Base-by-base conservation (phyloP, 2,888 invertebrate genomes). In the Tetragnatha montana region DNA sequence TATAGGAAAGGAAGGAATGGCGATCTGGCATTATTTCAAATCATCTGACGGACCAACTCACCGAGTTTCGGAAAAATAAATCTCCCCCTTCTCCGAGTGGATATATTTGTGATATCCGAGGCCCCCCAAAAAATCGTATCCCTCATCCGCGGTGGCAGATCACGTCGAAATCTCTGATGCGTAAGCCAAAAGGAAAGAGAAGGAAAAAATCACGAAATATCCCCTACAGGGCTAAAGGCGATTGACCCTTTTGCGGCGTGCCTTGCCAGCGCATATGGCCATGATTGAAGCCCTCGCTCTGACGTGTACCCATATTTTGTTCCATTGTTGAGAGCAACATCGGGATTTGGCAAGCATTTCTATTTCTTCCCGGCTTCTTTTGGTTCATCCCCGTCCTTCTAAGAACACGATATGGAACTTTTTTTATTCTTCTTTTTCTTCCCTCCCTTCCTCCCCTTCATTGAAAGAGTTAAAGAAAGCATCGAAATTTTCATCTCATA, bases 401-500 rank as follows among this genome's bases (percentile, higher is more conserved):
- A 78, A 89, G 81, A 89, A 89, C 85, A 89, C 89, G 89, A 89
- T 89, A 89, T 71, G 70, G 81, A 76, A 21, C 19, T 35, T 35
- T 51, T 80, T 74, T 84, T 84, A n/a, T n/a, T n/a, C n/a, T 81
- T 35, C 17, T n/a, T 22, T 12, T 10, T 14, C n/a, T 76, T 74
- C 69, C 8, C 7, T 22, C 68, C 21, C n/a, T 49, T 49, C 19
- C 76, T 49, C 60, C 68, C 68, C 80, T 81, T 69, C 80, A 81
- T 50, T 51, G 51, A 81, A 79, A 86, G 89, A 89, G 89, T 89
- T 89, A 89, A 89, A 89, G 89, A 89, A 89, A 85, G 89, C 84
- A 89, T 81, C 89, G 85, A 85, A 85, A 89, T 89, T 89, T 89
- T 89, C 89, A 89, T 89, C 89, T 89, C 89, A 89, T 89, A 89